These are phyloP conservation scores for Antennarius striatus DNA, from an alignment of 2,113 vertebrate species.

Conservation along the genomic window DNA sequence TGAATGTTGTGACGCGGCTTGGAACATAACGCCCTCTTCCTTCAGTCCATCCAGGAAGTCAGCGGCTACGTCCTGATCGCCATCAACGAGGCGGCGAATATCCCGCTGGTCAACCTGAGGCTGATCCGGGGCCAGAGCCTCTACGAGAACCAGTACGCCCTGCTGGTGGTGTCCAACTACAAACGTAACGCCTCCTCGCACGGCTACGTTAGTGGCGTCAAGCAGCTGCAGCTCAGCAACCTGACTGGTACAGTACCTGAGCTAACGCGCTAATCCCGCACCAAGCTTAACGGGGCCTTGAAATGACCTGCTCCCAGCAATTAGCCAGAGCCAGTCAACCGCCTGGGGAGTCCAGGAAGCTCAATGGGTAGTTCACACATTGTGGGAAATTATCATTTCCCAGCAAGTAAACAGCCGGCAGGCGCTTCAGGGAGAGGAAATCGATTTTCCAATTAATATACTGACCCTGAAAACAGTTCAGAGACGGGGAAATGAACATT, in stretches of 20 bases:
- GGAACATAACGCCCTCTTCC: not conserved
- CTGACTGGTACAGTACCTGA: conserved; percentile 81
- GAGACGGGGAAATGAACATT: too few relatives aligned
- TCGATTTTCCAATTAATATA: too few relatives aligned
- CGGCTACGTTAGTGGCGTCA: conserved; percentile 78
- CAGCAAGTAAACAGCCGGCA: not conserved
- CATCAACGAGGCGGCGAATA: conserved; percentile 81
- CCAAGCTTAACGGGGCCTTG: too few relatives aligned
- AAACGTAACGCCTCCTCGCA: conserved; percentile 44
- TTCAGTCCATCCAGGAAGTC: conserved; percentile 91
- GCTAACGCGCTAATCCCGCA: not conserved
- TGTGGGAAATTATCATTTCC: too few relatives aligned
- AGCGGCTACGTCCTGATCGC: conserved; percentile 91
- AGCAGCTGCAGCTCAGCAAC: conserved; percentile 81
- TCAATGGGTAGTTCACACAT: too few relatives aligned
- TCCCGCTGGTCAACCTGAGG: conserved; percentile 86
- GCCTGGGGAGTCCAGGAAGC: too few relatives aligned
- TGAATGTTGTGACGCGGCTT: too few relatives aligned
- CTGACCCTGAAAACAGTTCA: too few relatives aligned
- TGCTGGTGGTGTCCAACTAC: conserved; percentile 89
- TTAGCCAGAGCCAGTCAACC: not conserved
- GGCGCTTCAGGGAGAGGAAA: too few relatives aligned
- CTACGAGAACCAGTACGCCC: conserved; percentile 80
- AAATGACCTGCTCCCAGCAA: not conserved
- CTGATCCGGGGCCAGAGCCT: conserved; percentile 91